Conservation (phyloP, 2,888 invertebrate genomes). For the Hydriomena furcata region DNA sequence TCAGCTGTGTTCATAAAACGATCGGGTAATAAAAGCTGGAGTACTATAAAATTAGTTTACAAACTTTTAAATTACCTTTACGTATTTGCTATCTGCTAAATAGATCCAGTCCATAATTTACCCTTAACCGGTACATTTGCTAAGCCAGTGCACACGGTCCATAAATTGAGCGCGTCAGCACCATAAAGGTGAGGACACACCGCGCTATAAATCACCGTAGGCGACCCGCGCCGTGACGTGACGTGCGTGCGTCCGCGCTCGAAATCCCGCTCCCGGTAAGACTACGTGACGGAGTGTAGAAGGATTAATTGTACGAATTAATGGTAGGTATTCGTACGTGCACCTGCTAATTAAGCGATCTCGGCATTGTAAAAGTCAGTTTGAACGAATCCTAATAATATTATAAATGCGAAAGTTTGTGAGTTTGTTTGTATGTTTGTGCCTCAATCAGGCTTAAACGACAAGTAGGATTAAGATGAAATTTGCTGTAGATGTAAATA, state of each 20-base stretch:
- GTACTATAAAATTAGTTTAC: too few relatives aligned
- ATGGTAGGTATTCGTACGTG: slow-evolving; percentile 23
- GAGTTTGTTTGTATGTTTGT: too few relatives aligned
- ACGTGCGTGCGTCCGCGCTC: slow-evolving; percentile 55
- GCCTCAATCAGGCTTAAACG: too few relatives aligned
- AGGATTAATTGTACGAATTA: slow-evolving; percentile 44
- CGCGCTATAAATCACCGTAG: slow-evolving; percentile 52
- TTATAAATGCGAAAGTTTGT: too few relatives aligned
- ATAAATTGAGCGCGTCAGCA: slow-evolving; percentile 66
- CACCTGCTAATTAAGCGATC: not conserved
- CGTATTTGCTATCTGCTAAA: not conserved
- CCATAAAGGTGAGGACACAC: slow-evolving; percentile 72
- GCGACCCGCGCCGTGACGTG: slow-evolving; percentile 50
- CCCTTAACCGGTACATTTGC: slow-evolving; percentile 35
- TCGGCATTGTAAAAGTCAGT: not conserved
- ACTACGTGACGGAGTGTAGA: slow-evolving; percentile 51
- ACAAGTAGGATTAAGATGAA: too few relatives aligned
- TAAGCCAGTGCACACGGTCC: slow-evolving; percentile 49
- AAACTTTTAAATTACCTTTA: too few relatives aligned
- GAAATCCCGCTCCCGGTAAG: slow-evolving; percentile 43
- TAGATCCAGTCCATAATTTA: not conserved
- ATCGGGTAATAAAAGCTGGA: not conserved
- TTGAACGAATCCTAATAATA: too few relatives aligned
- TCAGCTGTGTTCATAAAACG: slow-evolving; percentile 7
- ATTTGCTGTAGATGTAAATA: too few relatives aligned